Evolutionary conservation across 23 tunicate genomes (phyloP), one percentile per base, ranked within the genome.

Genomic region (Styela clava): DNA sequence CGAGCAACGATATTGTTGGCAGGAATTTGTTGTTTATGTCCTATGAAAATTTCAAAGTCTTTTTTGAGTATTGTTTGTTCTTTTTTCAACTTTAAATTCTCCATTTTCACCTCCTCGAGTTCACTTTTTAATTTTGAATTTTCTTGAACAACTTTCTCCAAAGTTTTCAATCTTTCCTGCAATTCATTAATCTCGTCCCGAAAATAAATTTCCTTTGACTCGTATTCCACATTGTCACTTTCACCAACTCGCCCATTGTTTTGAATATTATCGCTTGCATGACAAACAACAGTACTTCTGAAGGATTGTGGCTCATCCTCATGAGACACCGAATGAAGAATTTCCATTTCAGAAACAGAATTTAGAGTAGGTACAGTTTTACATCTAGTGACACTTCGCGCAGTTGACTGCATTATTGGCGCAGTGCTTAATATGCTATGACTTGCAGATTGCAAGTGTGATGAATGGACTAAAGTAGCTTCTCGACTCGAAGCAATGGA

Each of bases 291-390:
- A 44, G 56, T 44, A 12, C 56, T 44, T 44, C 56, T 44, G 12
- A 44, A 44, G 7, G 56, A 44, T 44, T 44, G 56, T 44, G 56
- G 56, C 71, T 22, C 71, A 67, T 67, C 71, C 16, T 67, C 31
- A 19, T 67, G 32, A 25, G 16, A 27, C 22, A 25, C 31, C 12
- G 30, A 27, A 67, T 27, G 32, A 67, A 67, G 1, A 22, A 18
- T 24, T 67, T 22, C 24, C 71, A 25, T 29, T 25, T 25, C 71
- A 25, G 71, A 67, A 18, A 18, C 71, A 67, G 23, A 0, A 25
- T 18, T 29, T 12, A 16, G 21, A 18, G 71, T 7, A 44, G 12
- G 7, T 5, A 44, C 56, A 44, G 56, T 44, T 44, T 12, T 7
- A 44, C 9, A 44, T 5, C 7, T 44, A 7, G 12, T 12, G 12